Base-by-base conservation (phyloP, 2,113 vertebrate species). In the Nymphicus hollandicus region DNA sequence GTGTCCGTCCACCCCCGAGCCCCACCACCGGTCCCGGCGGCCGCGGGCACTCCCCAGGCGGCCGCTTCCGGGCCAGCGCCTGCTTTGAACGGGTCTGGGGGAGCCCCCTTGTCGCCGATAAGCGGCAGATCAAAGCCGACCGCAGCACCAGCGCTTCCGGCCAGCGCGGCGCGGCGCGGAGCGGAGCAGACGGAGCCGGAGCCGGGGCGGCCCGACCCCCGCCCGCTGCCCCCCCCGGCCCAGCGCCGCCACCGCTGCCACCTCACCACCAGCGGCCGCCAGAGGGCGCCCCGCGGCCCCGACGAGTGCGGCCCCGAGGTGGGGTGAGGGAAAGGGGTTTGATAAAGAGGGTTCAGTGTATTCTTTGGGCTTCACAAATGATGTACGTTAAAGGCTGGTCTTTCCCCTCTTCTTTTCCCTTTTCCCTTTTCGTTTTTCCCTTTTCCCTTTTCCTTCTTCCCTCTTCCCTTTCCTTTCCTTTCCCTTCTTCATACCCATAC, bases 301-400 rank as follows among this genome's bases (percentile, higher is more conserved):
- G 24, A 18, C 49, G 13, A 7, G 53, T 13, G 55, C 17, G 16
- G 73, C 65, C 27, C 81, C 37, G 55, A 56, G 19, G 55, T 3
- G 8, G 5, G 0, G 7, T 1, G 29, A 10, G 29, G 53, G 22
- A 50, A 7, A 15, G 7, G 52, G 17, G 9, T 43, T 0, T 10
- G 1, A 0, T 3, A 4, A 4, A 6, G 22, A 5, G 19, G 20
- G 7, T 1, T 31, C 16, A 2, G 0, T 5, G 27, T 17, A 19
- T 3, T 7, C 43, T 4, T 7, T 10, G 22, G 7, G 35, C 29
- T 69, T 47, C 44, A 25, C 55, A 16, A 80, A 74, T 24, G n/a
- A 64, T 69, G 12, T 7, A 7, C 13, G 31, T 2, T 35, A 25
- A 33, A 33, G 10, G 22, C 29, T 37, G 49, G 5, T 9, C 12